Evolutionary conservation across 2,113 vertebrate species (phyloP).

Genomic region (Polyodon spathula): DNA sequence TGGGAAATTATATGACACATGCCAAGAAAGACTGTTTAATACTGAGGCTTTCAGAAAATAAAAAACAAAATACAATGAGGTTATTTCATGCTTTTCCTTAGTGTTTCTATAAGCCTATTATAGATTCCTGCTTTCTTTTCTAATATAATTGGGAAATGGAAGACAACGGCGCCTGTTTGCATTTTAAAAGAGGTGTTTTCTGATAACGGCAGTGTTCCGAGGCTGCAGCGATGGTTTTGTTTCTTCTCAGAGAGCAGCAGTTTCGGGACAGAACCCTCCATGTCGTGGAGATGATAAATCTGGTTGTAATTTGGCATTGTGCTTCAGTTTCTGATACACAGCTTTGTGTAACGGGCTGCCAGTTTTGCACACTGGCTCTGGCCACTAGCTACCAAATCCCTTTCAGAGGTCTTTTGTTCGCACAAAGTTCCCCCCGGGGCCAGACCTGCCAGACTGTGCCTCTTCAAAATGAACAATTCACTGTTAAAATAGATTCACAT

Average conservation of each 20-base stretch:
- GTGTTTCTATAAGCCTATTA: slow-evolving; percentile 14
- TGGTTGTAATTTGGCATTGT: slow-evolving; percentile 45
- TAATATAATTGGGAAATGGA: slow-evolving; percentile 23
- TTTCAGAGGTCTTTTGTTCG: slow-evolving; percentile 50
- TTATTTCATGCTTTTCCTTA: slow-evolving; percentile 34
- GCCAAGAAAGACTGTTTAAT: no score
- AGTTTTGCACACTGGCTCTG: slow-evolving; percentile 26
- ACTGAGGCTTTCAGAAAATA: slow-evolving; percentile 2
- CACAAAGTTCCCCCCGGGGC: slow-evolving; percentile 28
- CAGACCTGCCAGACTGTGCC: slow-evolving; percentile 37
- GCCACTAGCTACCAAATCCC: slow-evolving; percentile 35
- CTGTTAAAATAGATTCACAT: slow-evolving; percentile 34
- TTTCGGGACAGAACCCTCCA: slow-evolving; percentile 35
- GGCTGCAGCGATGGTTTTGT: slow-evolving; percentile 32
- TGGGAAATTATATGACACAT: no score
- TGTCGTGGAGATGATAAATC: slow-evolving; percentile 59
- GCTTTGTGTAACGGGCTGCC: slow-evolving; percentile 40
- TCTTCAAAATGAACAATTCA: slow-evolving; percentile 40
- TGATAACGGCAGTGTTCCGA: slow-evolving; percentile 21
- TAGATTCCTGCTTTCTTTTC: slow-evolving; percentile 10
- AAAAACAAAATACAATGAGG: slow-evolving; percentile 42
- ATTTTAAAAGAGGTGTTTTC: slow-evolving; percentile 45
- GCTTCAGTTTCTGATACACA: slow-evolving; percentile 21
- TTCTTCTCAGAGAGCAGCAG: slow-evolving; percentile 35
- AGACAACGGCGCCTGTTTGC: slow-evolving; percentile 46